Conservation (phyloP, 2,797 vertebrate genomes). For the Yasuhikotakia modesta region DNA sequence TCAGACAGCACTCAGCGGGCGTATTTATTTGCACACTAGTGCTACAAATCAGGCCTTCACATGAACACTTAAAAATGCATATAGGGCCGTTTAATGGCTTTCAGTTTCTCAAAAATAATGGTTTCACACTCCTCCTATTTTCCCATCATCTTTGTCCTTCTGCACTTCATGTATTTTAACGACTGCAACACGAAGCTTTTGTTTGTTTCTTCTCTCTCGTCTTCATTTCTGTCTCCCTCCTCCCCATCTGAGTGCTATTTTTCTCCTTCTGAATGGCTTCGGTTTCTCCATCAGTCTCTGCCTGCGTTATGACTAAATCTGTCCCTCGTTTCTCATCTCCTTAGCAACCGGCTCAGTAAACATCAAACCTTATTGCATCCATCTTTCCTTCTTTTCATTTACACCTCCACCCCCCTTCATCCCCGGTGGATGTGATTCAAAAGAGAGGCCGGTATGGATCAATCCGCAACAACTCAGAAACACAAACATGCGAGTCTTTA, state of each 20-base stretch:
- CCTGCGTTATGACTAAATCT: conserved; percentile 58
- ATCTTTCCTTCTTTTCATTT: conserved; percentile 44
- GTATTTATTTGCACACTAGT: conserved; percentile 1
- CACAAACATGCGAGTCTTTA: conserved; percentile 51
- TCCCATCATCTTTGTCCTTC: conserved; percentile 10
- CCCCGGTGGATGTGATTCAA: conserved; percentile 49
- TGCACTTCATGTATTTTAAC: conserved; percentile 12
- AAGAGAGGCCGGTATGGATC: conserved; percentile 28
- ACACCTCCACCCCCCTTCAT: conserved; percentile 32
- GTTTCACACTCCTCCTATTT: conserved; percentile 47
- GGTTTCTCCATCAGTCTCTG: conserved; percentile 25
- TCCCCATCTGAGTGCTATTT: conserved; percentile 16
- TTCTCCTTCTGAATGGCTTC: conserved; percentile 16
- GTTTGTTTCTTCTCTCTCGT: conserved; percentile 1
- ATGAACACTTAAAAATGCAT: background rate
- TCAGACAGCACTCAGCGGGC: background rate
- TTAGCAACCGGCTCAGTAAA: conserved; percentile 65
- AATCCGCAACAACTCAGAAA: conserved; percentile 52
- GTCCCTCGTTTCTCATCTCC: conserved; percentile 61
- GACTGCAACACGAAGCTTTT: conserved; percentile 11
- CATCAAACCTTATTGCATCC: conserved; percentile 54
- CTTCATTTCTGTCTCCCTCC: conserved; percentile 3
- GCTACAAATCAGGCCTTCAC: background rate
- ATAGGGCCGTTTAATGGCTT: conserved; percentile 53
- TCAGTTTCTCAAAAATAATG: conserved; percentile 50